Evolutionary conservation across 2,797 vertebrate species (phyloP).

Genomic region (Poecilia velifera): DNA sequence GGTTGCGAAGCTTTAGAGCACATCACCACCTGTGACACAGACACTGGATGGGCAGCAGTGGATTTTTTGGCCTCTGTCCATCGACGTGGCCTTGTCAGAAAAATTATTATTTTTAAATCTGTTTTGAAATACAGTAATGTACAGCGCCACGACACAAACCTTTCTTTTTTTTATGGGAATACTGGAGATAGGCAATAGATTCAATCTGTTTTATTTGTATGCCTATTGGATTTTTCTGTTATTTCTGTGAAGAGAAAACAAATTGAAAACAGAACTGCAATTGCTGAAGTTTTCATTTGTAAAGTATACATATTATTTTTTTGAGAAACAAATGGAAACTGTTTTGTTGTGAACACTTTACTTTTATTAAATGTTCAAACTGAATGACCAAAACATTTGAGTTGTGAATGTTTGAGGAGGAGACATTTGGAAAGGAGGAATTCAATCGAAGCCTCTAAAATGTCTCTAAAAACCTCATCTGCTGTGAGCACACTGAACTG

Average conservation of each 20-base stretch:
- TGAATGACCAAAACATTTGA: neutral
- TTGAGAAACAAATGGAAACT: neutral
- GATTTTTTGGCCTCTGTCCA: constrained; percentile 10
- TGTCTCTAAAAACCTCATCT: neutral
- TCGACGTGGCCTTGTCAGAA: neutral
- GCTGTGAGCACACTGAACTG: neutral
- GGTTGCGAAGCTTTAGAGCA: constrained; percentile 21
- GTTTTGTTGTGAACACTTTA: neutral
- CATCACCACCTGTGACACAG: constrained; percentile 28
- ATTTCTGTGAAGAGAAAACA: neutral
- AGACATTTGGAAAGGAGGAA: neutral
- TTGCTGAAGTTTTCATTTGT: neutral
- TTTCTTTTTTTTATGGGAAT: neutral
- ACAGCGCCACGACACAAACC: neutral
- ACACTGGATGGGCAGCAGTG: constrained; percentile 26
- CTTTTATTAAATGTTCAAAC: neutral
- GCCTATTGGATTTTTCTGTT: neutral
- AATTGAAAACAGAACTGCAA: neutral
- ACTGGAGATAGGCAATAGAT: neutral
- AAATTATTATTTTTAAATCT: neutral
- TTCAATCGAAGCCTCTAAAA: neutral
- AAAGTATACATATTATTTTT: neutral
- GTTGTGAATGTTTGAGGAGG: neutral
- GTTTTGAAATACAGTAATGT: neutral
- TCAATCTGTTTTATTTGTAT: neutral